These are phyloP conservation scores for Napeogenes inachia DNA, from an alignment of 2,888 invertebrate species.

Conservation along the genomic window DNA sequence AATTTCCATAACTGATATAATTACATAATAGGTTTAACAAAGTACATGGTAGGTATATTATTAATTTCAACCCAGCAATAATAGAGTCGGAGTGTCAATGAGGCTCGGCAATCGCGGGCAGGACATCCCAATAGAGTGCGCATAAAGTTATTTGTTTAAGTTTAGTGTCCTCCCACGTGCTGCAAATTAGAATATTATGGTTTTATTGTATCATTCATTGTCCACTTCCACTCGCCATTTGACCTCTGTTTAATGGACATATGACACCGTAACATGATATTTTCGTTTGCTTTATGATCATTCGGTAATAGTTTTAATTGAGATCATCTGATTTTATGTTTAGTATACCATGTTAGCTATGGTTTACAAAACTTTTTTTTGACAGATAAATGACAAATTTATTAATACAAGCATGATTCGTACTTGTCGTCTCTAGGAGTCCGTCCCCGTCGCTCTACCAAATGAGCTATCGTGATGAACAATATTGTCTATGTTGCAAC, in stretches of 20 bases:
- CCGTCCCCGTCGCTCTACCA: too few species aligned
- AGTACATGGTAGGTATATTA: not conserved
- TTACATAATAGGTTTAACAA: too few species aligned
- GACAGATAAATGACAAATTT: too few species aligned
- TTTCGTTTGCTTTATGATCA: slow-evolving; percentile 25
- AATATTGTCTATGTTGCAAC: too few species aligned
- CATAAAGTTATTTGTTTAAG: slow-evolving; percentile 76
- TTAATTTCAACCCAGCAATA: not conserved
- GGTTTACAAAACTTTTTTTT: too few species aligned
- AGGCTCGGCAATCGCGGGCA: slow-evolving; percentile 41
- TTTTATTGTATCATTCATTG: slow-evolving; percentile 63
- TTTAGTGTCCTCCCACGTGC: slow-evolving; percentile 70
- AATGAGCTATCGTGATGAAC: too few species aligned
- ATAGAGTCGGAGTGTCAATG: slow-evolving; percentile 9
- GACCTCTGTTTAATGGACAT: slow-evolving; percentile 36
- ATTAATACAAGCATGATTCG: too few species aligned
- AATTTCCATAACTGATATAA: too few species aligned
- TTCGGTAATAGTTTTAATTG: slow-evolving; percentile 25
- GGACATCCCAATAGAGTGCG: slow-evolving; percentile 73
- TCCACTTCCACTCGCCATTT: slow-evolving; percentile 47
- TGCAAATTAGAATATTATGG: slow-evolving; percentile 60
- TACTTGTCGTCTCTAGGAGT: too few species aligned
- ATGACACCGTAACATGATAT: slow-evolving; percentile 33
- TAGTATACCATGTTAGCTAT: too few species aligned
- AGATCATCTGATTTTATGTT: too few species aligned